Conservation (phyloP, 2,797 vertebrate species). For the Chromis chromis region DNA sequence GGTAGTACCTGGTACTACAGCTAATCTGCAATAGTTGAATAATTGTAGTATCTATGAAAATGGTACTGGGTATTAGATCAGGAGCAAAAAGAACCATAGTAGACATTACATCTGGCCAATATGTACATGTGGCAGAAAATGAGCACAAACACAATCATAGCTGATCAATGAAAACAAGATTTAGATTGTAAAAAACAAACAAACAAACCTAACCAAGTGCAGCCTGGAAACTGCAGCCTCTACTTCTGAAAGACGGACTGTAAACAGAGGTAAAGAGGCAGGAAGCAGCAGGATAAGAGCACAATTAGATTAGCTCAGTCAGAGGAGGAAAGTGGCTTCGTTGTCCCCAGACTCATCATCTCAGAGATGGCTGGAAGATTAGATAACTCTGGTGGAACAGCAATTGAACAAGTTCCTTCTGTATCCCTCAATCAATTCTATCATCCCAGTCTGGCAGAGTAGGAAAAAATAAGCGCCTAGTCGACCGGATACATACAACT, state of each 20-base stretch:
- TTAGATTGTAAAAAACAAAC: too few species aligned
- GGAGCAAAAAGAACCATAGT: too few species aligned
- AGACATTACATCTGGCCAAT: too few species aligned
- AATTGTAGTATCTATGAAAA: too few species aligned
- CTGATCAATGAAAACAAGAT: too few species aligned
- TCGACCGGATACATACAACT: background rate
- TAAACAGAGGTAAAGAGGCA: constrained; percentile 39
- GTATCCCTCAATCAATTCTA: constrained; percentile 22
- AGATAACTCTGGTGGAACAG: constrained; percentile 42
- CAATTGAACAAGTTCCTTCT: constrained; percentile 25
- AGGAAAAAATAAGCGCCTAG: background rate
- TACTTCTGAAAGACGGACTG: constrained; percentile 6
- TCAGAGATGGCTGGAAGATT: constrained; percentile 43
- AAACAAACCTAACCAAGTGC: too few species aligned
- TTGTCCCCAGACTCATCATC: constrained; percentile 40
- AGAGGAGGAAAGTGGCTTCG: constrained; percentile 25
- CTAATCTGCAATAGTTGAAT: too few species aligned
- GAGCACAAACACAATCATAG: too few species aligned
- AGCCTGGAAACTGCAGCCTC: background rate
- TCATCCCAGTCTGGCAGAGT: constrained; percentile 2
- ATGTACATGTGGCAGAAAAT: too few species aligned
- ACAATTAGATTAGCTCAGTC: constrained; percentile 38
- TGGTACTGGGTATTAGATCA: too few species aligned
- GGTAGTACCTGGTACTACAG: too few species aligned
- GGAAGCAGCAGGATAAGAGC: constrained; percentile 35